A percentile compares a stretch with the other conserved stretches of the same genome.
Evolutionary conservation across 2,888 invertebrate species (phyloP).

Genomic region (Platypus cylindrus): DNA sequence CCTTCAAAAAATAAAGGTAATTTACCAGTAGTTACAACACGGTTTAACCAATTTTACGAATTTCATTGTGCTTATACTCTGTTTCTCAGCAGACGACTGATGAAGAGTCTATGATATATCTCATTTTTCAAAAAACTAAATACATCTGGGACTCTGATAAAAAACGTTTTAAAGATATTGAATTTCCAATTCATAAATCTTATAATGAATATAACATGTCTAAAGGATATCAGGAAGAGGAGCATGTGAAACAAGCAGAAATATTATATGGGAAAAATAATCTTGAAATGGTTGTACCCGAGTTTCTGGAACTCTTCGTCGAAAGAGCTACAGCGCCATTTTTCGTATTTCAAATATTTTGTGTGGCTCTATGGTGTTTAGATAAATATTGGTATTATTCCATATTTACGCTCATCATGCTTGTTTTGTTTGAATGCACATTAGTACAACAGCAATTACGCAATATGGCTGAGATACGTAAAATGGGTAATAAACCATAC

Average conservation of each 20-base stretch:
- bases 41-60: not conserved
- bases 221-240: constrained; percentile 80
- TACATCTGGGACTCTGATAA: constrained; percentile 81
- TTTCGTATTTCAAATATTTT: constrained; percentile 99
- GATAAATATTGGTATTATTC: constrained; percentile 99
- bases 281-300: constrained; percentile 82
- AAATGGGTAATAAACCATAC: constrained; percentile 98
- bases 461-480: constrained; percentile 97
- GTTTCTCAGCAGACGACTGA: constrained; percentile 33
- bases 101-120: constrained; percentile 56
- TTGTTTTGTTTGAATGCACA: constrained; percentile 93
- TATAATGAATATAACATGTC: constrained; percentile 65
- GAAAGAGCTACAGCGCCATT: constrained; percentile 98
- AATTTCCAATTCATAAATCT: constrained; percentile 68
- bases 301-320: constrained; percentile 91
- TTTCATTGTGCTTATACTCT: not conserved
- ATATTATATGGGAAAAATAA: constrained; percentile 82
- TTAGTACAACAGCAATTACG: constrained; percentile 94
- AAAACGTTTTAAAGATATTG: constrained; percentile 65
- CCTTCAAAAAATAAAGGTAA: constrained; percentile 54
- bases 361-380: constrained; percentile 96
- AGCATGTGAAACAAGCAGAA: constrained; percentile 60
- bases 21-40: not conserved
- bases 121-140: constrained; percentile 95
- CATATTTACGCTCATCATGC: constrained; percentile 89